phyloP scores from a whole-genome alignment of 2,797 vertebrate genomes.

The Eleutherodactylus coqui region DNA sequence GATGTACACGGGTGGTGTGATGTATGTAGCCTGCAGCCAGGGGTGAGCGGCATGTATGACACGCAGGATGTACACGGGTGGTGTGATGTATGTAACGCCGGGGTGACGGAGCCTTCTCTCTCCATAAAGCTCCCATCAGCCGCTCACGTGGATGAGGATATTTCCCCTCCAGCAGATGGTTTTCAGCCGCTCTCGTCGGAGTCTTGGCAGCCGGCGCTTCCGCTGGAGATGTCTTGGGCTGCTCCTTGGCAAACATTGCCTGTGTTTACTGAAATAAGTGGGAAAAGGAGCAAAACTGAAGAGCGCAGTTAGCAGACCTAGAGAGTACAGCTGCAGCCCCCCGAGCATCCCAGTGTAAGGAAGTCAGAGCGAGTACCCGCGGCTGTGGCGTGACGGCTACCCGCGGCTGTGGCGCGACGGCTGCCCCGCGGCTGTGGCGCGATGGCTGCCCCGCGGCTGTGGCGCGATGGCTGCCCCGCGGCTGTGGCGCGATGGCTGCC shows the following conservation, averaged over 20 bases:
- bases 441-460: no score
- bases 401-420: no score
- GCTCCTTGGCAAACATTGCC: constrained; percentile 36
- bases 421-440: no score
- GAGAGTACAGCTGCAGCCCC: no score
- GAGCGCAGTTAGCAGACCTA: no score
- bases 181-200: not conserved
- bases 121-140: not conserved
- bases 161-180: constrained; percentile 28
- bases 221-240: constrained; percentile 6
- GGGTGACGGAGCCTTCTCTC: not conserved
- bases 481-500: no score
- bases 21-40: not conserved
- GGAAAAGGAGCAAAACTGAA: not conserved
- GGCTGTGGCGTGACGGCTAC: no score
- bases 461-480: no score
- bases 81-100: not conserved
- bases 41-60: not conserved
- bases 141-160: not conserved
- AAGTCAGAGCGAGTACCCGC: no score
- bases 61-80: not conserved
- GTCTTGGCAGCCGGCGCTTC: constrained; percentile 37
- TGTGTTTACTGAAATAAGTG: constrained; percentile 41
- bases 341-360: no score
- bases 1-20: not conserved